A percentile compares a stretch with the other conserved stretches of the same genome.
Conservation (phyloP, 2,113 vertebrate species). For the Empidonax traillii region DNA sequence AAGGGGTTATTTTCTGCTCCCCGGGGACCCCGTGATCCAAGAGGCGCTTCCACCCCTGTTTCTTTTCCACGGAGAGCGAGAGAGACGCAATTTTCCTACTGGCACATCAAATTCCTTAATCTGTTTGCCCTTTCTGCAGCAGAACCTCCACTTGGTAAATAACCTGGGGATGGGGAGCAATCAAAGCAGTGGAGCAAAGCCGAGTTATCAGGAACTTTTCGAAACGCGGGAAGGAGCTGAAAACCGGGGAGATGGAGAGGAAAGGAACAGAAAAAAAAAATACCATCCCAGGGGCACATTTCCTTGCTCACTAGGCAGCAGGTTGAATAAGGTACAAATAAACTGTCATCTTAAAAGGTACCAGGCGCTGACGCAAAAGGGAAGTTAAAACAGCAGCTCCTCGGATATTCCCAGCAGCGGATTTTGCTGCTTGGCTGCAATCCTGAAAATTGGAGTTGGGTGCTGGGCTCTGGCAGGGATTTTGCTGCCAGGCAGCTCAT, state of each 20-base stretch:
- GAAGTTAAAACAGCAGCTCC: not conserved
- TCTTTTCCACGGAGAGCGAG: no score
- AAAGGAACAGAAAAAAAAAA: not conserved
- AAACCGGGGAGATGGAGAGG: not conserved
- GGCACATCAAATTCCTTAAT: not conserved
- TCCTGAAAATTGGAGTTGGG: not conserved
- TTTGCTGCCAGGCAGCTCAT: accelerated
- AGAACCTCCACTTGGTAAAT: not conserved
- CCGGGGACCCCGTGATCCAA: not conserved
- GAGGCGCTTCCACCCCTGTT: not conserved
- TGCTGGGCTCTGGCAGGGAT: not conserved
- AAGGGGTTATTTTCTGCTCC: not conserved
- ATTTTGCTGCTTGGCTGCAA: not conserved
- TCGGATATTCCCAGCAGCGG: not conserved
- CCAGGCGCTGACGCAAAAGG: not conserved
- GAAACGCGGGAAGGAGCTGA: not conserved
- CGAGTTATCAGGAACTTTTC: not conserved
- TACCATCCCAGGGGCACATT: not conserved
- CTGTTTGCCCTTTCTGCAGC: not conserved
- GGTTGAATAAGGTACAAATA: not conserved
- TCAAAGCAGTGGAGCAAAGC: not conserved
- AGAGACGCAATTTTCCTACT: not conserved
- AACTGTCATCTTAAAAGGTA: not conserved
- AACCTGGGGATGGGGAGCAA: not conserved
- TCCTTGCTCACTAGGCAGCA: not conserved